These are phyloP conservation scores for Limnephilus rhombicus DNA, from an alignment of 2,888 invertebrate species.

Conservation along the genomic window DNA sequence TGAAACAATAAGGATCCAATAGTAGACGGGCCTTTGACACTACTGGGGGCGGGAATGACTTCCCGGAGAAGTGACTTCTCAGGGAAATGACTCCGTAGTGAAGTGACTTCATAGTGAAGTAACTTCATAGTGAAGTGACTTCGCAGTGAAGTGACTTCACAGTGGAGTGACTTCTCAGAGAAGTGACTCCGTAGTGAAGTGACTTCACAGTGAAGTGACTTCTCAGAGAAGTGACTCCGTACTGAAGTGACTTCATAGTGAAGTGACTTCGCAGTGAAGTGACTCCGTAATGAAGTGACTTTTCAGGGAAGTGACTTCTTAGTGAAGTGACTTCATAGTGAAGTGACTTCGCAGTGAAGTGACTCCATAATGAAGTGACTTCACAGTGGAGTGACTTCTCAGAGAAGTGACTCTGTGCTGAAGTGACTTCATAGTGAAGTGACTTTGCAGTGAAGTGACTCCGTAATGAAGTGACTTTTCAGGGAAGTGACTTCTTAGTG, in stretches of 20 bases:
- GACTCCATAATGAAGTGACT: not conserved
- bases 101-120: not conserved
- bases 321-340: not conserved
- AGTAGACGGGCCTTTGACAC: not conserved
- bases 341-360: not conserved
- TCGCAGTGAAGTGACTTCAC: not conserved
- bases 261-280: not conserved
- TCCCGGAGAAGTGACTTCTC: not conserved
- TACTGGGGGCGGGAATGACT: not conserved
- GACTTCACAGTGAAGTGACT: not conserved
- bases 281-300: not conserved
- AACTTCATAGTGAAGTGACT: not conserved
- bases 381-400: not conserved
- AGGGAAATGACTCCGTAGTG: not conserved
- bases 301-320: not conserved
- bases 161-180: not conserved
- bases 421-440: not conserved
- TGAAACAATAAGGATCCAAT: conserved; percentile 34
- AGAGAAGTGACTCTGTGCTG: not conserved
- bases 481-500: not conserved
- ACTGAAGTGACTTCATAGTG: not conserved
- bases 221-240: not conserved
- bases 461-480: not conserved
- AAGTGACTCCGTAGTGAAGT: not conserved
- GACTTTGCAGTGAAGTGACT: not conserved